These are phyloP conservation scores for Ictalurus punctatus DNA, from an alignment of 2,113 vertebrate genomes.

Conservation along the genomic window DNA sequence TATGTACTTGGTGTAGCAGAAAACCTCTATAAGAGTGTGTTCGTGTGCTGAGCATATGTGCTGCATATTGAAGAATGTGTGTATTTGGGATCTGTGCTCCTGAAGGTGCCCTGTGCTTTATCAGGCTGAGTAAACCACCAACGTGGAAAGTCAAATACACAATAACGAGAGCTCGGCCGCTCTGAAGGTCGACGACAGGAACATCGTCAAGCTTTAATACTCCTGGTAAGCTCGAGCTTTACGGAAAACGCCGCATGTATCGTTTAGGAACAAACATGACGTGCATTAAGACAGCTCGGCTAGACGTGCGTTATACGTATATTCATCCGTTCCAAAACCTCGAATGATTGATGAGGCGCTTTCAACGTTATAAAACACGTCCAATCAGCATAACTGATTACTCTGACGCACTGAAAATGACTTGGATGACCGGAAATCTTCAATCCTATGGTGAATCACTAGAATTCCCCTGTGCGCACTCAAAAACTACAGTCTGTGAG, in stretches of 20 bases:
- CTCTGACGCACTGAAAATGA: neutral
- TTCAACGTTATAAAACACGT: neutral
- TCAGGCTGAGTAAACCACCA: conserved; percentile 46
- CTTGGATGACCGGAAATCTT: neutral
- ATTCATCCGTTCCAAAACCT: neutral
- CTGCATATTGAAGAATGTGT: conserved; percentile 24
- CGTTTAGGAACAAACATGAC: too few species aligned
- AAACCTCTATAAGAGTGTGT: conserved; percentile 14
- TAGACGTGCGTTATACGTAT: neutral
- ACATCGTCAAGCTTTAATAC: neutral
- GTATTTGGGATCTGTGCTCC: conserved; percentile 22
- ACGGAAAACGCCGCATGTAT: neutral
- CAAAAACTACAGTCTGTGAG: neutral
- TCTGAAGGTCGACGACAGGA: neutral
- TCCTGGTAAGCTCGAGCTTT: neutral
- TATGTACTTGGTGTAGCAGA: conserved; percentile 1
- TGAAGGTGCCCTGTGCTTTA: conserved; percentile 53
- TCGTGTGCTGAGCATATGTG: conserved; percentile 8
- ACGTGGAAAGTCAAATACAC: conserved; percentile 51
- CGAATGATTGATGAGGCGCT: neutral
- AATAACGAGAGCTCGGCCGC: neutral
- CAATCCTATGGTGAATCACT: neutral
- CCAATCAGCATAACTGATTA: neutral
- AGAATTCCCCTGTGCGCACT: neutral
- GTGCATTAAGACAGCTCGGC: neutral